Base-by-base conservation (phyloP, 2,888 invertebrate species). In the Tetropium fuscum region DNA sequence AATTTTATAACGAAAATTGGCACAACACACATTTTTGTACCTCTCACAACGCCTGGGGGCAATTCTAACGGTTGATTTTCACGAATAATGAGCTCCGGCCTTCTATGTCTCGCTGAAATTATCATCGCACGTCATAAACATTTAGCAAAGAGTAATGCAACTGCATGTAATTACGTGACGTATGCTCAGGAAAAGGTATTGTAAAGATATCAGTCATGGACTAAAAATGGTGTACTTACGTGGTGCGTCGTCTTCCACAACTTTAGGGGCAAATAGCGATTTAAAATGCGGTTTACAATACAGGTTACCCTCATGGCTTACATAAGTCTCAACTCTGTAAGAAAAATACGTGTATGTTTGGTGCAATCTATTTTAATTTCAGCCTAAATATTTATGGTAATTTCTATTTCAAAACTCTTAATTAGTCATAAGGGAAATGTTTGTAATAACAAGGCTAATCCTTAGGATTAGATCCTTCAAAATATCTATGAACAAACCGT, bases 231-330 rank as follows among this genome's bases (percentile, higher is more conserved):
- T 45, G 49, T 82, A 86, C 84, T 88, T 87, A 82, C 88, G 84
- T 72, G 89, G 86, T 20, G 81, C 86, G 38, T 89, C 88, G 20
- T 88, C 92, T 72, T 93, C 90, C 2, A 94, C 93, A 1, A 89
- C 92, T 82, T 95, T 95, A 7, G 96, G 96, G 60, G 93, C 91
- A 82, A 97, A 97, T 51, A 97, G 87, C 73, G 94, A 90, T 79
- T 93, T 94, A 84, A 96, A 97, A 82, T 97, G 97, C 43, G 93
- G 92, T 81, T 93, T 94, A 84, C 97, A 97, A 83, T 94, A 97
- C 41, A 97, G 82, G 34, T 88, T 87, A 4, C 94, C 93, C 83
- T 95, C 94, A 81, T 97, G 93, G 77, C 95, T 95, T 80, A 93
- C 90, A 83, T 95, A 97, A 27, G 92, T 94, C 83, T 97, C 97